A percentile compares a stretch with the other conserved stretches of the same genome.
Evolutionary conservation across 2,113 vertebrate species (phyloP).

Genomic region (Perccottus glenii): DNA sequence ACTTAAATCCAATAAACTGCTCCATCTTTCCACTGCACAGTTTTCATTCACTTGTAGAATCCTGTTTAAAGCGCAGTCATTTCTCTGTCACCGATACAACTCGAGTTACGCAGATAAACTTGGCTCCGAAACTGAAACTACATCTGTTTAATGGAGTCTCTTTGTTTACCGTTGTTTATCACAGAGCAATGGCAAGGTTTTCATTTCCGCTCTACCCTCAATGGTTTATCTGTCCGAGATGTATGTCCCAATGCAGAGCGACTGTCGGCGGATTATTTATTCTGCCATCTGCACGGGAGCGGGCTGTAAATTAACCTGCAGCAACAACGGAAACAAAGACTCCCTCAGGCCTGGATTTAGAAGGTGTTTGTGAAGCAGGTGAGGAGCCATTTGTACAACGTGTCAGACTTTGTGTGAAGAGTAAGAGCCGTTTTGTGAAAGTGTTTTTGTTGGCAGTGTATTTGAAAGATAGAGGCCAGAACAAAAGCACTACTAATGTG

Average conservation of each 20-base stretch:
- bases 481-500: too few species aligned
- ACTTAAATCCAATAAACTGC: constrained; percentile 15
- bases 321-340: background rate
- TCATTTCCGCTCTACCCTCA: constrained; percentile 29
- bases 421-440: background rate
- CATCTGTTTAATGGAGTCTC: constrained; percentile 16
- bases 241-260: constrained; percentile 18
- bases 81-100: constrained; percentile 14
- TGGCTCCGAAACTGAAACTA: background rate
- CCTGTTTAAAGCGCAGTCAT: constrained; percentile 23
- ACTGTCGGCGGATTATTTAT: constrained; percentile 18
- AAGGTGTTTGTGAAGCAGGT: too few species aligned
- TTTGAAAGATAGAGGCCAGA: too few species aligned
- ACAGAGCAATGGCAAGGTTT: constrained; percentile 25
- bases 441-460: constrained; percentile 16
- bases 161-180: constrained; percentile 26
- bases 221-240: constrained; percentile 26
- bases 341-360: background rate
- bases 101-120: constrained; percentile 26
- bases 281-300: constrained; percentile 32
- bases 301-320: constrained; percentile 25
- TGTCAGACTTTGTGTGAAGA: too few species aligned
- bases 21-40: constrained; percentile 31
- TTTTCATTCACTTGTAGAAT: constrained; percentile 20
- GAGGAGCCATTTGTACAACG: too few species aligned